Evolutionary conservation across 2,888 invertebrate species (phyloP), one percentile per base, ranked within the genome.

Genomic region (Tetrapedia diversipes): DNA sequence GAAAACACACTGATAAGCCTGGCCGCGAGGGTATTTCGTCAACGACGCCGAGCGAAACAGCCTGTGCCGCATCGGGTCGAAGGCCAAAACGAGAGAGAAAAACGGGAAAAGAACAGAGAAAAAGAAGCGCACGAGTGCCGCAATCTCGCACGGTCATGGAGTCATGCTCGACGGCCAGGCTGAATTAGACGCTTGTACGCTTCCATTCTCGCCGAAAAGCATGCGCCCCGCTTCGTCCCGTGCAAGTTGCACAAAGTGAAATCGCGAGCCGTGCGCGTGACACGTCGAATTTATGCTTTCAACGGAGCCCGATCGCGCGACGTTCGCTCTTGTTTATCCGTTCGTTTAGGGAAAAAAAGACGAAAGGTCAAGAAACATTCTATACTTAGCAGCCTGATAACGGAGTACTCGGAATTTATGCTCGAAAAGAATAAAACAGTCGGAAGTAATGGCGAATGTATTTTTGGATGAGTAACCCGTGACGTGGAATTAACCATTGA

Each of bases 11-110:
- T 14, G 75, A 80, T 80, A 80, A 80, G 64, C 39, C 14, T 29
- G 39, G n/a, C 34, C 34, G 54, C 68, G 65, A 68, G 43, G 41
- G 68, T 74, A 71, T 80, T 80, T 80, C 80, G 75, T 79, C 78
- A 67, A 71, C 66, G 75, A 71, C 63, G 61, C 65, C 45, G 57
- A 65, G 71, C 59, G 24, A 71, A 70, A 60, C 65, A 32, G 39
- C 66, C 60, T 56, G 59, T 45, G 51, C 10, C 14, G 19, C 49
- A 43, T 57, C 53, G 39, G 68, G 68, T 80, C 80, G 68, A 43
- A 61, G 78, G 79, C 22, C 64, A 61, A 45, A n/a, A n/a, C n/a
- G n/a, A n/a, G n/a, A n/a, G n/a, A n/a, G n/a, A n/a, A n/a, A n/a
- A n/a, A n/a, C n/a, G n/a, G n/a, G n/a, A n/a, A n/a, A n/a, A n/a